Conservation (phyloP, 2,797 vertebrate genomes). For the Rhincodon typus region DNA sequence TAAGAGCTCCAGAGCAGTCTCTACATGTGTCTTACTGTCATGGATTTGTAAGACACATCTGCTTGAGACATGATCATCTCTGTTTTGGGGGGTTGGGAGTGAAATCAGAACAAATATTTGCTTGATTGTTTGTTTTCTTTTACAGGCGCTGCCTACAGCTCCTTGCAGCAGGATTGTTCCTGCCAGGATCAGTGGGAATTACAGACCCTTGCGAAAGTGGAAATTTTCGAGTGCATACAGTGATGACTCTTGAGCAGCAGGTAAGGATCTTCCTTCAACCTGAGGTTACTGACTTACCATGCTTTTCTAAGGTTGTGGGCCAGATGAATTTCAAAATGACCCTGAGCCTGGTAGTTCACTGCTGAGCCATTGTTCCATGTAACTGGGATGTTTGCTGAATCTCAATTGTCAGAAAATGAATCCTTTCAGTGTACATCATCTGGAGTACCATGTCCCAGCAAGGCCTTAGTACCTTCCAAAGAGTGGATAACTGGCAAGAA, state of each 20-base stretch:
- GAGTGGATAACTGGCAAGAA: not conserved
- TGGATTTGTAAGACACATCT: not conserved
- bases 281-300: not conserved
- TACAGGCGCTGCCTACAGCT: slow-evolving; percentile 92
- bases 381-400: too few species aligned
- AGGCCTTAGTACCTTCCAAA: too few species aligned
- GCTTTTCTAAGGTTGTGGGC: not conserved
- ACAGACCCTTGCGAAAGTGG: slow-evolving; percentile 94
- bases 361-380: too few species aligned
- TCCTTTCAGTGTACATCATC: too few species aligned
- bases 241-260: slow-evolving; percentile 97
- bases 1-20: not conserved
- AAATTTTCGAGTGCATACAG: slow-evolving; percentile 90
- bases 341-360: not conserved
- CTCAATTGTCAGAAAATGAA: not conserved
- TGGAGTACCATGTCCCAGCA: not conserved
- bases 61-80: accelerated
- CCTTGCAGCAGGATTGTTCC: slow-evolving; percentile 85
- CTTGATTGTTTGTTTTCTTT: accelerated
- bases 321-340: not conserved
- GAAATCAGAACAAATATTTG: not conserved
- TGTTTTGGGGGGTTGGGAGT: not conserved
- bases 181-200: slow-evolving; percentile 90
- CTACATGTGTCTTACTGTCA: not conserved
- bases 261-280: slow-evolving; percentile 48